Percentiles rank a stretch among this genome's conserved stretches.
These are phyloP conservation scores for Drosophila quadrilineata DNA, from an alignment of 1,140 invertebrate genomes.

Conservation along the genomic window DNA sequence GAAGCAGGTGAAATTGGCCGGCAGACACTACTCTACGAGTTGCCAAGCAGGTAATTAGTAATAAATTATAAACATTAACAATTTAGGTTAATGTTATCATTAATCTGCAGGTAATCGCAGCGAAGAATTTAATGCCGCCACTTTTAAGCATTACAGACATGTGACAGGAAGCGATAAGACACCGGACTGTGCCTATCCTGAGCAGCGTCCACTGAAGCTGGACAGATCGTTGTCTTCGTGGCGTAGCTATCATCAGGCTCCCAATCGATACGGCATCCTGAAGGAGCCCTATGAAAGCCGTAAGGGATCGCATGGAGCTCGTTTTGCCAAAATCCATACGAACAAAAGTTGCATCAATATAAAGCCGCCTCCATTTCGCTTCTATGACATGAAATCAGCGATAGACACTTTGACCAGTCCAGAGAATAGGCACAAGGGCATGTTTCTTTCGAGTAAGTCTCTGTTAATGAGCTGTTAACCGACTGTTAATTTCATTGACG, in stretches of 20 bases:
- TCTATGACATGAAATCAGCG: constrained; percentile 53
- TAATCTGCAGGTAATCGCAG: constrained; percentile 40
- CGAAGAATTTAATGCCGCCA: constrained; percentile 34
- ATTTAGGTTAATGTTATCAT: too few species aligned
- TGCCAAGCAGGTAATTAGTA: constrained; percentile 37
- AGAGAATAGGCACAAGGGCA: constrained; percentile 58
- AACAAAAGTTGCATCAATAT: constrained; percentile 40
- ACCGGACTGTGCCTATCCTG: constrained; percentile 28
- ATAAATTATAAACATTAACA: not conserved
- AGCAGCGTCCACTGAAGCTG: constrained; percentile 20
- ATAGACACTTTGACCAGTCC: constrained; percentile 40
- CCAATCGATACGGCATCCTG: constrained; percentile 59
- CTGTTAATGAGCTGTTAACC: too few species aligned
- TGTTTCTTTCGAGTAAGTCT: constrained; percentile 70
- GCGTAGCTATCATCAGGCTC: constrained; percentile 52
- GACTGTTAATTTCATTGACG: not conserved
- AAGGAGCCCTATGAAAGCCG: constrained; percentile 32
- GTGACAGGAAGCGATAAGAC: constrained; percentile 45
- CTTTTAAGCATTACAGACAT: constrained; percentile 46
- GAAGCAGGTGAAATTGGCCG: constrained; percentile 57
- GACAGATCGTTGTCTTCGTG: constrained; percentile 47
- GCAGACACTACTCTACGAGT: constrained; percentile 42
- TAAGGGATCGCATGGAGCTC: constrained; percentile 49
- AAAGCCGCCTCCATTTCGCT: constrained; percentile 36
- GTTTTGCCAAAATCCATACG: constrained; percentile 45